Evolutionary conservation across 2,888 invertebrate species (phyloP).

Genomic region (Athrips mouffetella): DNA sequence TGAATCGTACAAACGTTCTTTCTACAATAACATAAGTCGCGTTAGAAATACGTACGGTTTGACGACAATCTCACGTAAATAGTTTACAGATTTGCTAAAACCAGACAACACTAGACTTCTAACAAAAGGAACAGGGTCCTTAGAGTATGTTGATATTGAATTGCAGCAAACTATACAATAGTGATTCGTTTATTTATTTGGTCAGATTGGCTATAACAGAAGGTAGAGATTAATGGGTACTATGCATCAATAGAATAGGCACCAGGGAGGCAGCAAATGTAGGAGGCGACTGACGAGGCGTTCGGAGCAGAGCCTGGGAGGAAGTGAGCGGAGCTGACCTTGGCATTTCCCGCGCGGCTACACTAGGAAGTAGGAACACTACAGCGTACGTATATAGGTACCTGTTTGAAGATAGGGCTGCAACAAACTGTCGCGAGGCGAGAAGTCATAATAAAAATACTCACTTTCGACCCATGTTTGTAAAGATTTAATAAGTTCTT

Average conservation of each 20-base stretch:
- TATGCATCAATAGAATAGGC: no score
- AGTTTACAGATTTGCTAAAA: no score
- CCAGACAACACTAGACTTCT: no score
- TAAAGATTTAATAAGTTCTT: no score
- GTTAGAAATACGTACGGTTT: no score
- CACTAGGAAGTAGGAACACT: conserved; percentile 55
- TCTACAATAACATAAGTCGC: no score
- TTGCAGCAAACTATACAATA: no score
- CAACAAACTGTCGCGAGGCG: not conserved
- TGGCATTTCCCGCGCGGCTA: conserved; percentile 66
- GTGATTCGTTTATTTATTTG: not conserved
- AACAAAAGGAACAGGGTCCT: no score
- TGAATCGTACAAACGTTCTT: no score
- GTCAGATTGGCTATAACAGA: not conserved
- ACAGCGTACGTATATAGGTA: conserved; percentile 17
- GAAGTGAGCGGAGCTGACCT: conserved; percentile 71
- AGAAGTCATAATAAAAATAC: not conserved
- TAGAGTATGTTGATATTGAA: no score
- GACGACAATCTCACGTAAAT: no score
- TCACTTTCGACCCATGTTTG: no score
- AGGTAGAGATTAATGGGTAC: not conserved
- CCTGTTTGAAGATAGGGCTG: not conserved
- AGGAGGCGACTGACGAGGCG: conserved; percentile 25
- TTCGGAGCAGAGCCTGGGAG: conserved; percentile 37
- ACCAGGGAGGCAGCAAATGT: not conserved